Evolutionary conservation across 1,140 invertebrate genomes (phyloP).

Genomic region (Rhizoglyphus robini): DNA sequence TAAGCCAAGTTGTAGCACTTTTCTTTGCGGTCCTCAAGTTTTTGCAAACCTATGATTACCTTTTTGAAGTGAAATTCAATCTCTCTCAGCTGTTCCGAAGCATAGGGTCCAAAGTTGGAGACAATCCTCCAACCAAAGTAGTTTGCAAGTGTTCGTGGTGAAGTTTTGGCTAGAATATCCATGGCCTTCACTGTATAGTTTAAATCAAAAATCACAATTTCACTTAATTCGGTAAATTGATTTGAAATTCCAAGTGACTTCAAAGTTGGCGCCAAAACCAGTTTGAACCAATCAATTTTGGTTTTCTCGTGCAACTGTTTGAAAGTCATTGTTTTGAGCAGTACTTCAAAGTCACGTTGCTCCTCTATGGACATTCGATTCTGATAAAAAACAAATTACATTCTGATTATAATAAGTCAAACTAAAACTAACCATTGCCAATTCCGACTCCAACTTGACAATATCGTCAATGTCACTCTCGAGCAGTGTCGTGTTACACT

Average conservation of each 20-base stretch:
- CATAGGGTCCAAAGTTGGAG: slow-evolving; percentile 54
- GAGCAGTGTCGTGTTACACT: not conserved
- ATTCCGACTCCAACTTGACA: not conserved
- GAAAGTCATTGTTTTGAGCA: not conserved
- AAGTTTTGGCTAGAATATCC: slow-evolving; percentile 29
- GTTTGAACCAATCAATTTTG: not conserved
- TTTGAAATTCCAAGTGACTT: too few species aligned
- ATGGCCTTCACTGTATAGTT: slow-evolving; percentile 2
- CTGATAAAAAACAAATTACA: not conserved
- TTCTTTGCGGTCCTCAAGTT: slow-evolving; percentile 32
- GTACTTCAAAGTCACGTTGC: not conserved
- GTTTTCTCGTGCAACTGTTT: not conserved
- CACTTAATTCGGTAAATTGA: not conserved
- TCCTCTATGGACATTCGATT: not conserved
- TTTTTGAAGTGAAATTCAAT: slow-evolving; percentile 38
- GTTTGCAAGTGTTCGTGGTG: slow-evolving; percentile 49
- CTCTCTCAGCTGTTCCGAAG: slow-evolving; percentile 39
- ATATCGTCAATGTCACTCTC: slow-evolving; percentile 1
- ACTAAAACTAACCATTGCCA: not conserved
- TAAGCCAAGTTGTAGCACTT: slow-evolving; percentile 36
- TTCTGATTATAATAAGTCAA: not conserved
- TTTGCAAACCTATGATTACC: slow-evolving; percentile 32
- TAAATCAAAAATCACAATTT: not conserved
- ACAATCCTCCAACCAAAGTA: slow-evolving; percentile 64
- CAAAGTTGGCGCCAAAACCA: too few species aligned